Evolutionary conservation across 2,113 vertebrate genomes (phyloP), one percentile per base, ranked within the genome.

Genomic region (Cryptomyrus ogoouensis): DNA sequence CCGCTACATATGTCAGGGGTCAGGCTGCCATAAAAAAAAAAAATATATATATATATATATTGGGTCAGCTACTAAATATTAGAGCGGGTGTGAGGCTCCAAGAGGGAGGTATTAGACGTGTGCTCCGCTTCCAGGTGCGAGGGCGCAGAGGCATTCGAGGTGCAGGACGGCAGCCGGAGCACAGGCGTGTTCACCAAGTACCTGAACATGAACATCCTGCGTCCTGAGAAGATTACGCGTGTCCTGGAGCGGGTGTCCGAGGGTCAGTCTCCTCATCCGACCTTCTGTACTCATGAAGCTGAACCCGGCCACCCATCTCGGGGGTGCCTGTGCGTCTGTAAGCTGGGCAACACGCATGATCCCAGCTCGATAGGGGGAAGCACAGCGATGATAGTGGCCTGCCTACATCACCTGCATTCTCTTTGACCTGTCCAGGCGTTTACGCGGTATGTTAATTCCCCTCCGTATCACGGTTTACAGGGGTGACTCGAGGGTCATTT

Each of bases 151-250:
- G 97, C 97, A 0, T 98, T 96, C 58, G 97, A 98, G 91, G 93
- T 98, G 77, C 97, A 97, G 90, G 96, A 97, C 0, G 97, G 96
- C 17, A 95, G 96, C 1, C 96, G 96, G 92, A 97, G 97, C 92
- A 96, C 96, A 24, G 97, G 97, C 4, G 97, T 98, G 92, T 98
- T 98, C 93, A 97, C 97, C 85, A 97, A 97, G 77, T 98, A 98
- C 92, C 93, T 98, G 90, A 98, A 98, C 92, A 96, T 94, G 87
- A 95, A 97, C 91, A 96, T 98, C 91, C 92, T 97, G 10, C 90
- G 95, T 89, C 91, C 95, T 0, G 95, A 96, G 90, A 98, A 97
- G 92, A 95, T 98, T 88, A 98, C 97, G 2, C 95, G 96, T 35
- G 94, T 98, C 92, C 92, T 98, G 74, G 97, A 98, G 90, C 95